phyloP scores from a whole-genome alignment of 1,140 invertebrate genomes.

The Drosophila saltans region DNA sequence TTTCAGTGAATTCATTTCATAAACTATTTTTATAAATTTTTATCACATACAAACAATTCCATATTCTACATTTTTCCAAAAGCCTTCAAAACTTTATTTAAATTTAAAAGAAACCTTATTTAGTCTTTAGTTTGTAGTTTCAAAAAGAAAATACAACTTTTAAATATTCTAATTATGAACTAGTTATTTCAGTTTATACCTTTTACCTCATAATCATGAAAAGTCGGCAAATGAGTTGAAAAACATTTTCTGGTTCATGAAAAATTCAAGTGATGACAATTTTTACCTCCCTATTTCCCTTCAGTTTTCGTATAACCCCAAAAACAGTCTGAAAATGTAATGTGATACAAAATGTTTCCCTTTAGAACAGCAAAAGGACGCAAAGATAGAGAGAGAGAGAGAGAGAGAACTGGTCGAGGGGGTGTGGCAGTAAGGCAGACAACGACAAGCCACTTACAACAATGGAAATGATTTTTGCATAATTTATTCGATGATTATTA shows the following conservation, averaged over 20 bases:
- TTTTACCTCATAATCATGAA: conserved; percentile 12
- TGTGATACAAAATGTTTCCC: conserved; percentile 52
- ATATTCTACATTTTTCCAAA: too few relatives aligned
- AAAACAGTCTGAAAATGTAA: conserved; percentile 45
- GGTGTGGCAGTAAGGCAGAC: neutral
- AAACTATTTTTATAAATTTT: too few relatives aligned
- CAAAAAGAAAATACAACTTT: neutral
- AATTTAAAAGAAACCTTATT: too few relatives aligned
- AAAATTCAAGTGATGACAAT: conserved; percentile 73
- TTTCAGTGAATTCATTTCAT: too few relatives aligned
- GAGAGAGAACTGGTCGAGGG: neutral
- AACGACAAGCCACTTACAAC: conserved; percentile 71
- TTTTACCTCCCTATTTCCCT: conserved; percentile 17
- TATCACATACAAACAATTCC: too few relatives aligned
- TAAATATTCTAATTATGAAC: neutral
- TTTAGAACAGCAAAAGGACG: conserved; percentile 6
- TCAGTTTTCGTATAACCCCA: neutral
- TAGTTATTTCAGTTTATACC: conserved; percentile 5
- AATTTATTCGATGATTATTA: conserved; percentile 81
- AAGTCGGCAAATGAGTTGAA: conserved; percentile 30
- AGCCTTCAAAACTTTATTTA: too few relatives aligned
- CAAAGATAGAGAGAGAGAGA: neutral
- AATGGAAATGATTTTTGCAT: conserved; percentile 79
- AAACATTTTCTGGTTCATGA: conserved; percentile 47
- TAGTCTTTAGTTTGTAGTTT: too few relatives aligned